Percentiles rank a stretch among this genome's conserved stretches.
phyloP scores from a whole-genome alignment of 2,113 vertebrate genomes.

The Phoenicopterus ruber region DNA sequence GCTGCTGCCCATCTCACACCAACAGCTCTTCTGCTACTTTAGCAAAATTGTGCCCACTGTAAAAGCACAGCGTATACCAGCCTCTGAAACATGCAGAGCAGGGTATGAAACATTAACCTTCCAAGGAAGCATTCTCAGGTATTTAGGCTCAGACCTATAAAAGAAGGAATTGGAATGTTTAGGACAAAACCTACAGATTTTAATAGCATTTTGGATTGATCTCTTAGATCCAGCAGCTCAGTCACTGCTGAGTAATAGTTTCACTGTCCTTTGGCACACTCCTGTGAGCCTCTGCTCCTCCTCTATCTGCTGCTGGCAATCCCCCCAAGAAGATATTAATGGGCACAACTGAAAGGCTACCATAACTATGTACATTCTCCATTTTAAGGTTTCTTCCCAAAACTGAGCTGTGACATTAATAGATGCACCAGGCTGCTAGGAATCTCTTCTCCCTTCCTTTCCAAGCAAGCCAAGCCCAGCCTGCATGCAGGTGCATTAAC shows the following conservation, averaged over 20 bases:
- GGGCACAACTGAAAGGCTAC: background rate
- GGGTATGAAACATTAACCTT: background rate
- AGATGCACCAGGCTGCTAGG: background rate
- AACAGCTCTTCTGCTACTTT: background rate
- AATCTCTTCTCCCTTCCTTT: background rate
- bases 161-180: fast-evolving
- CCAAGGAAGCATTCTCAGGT: background rate
- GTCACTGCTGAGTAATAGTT: background rate
- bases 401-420: too few relatives aligned
- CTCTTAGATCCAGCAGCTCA: background rate
- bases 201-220: background rate
- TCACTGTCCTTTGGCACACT: background rate
- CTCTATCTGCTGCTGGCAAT: background rate
- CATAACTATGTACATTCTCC: background rate
- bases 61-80: background rate
- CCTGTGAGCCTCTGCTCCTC: background rate
- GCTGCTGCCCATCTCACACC: background rate
- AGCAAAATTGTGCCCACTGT: background rate
- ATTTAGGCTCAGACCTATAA: background rate
- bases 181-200: background rate
- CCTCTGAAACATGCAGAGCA: background rate
- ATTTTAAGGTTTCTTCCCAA: too few relatives aligned
- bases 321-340: background rate
- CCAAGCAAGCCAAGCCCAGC: background rate
- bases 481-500: background rate